Evolutionary conservation across 2,888 invertebrate species (phyloP), one percentile per base, ranked within the genome.

Genomic region (Anarsia innoxiella): DNA sequence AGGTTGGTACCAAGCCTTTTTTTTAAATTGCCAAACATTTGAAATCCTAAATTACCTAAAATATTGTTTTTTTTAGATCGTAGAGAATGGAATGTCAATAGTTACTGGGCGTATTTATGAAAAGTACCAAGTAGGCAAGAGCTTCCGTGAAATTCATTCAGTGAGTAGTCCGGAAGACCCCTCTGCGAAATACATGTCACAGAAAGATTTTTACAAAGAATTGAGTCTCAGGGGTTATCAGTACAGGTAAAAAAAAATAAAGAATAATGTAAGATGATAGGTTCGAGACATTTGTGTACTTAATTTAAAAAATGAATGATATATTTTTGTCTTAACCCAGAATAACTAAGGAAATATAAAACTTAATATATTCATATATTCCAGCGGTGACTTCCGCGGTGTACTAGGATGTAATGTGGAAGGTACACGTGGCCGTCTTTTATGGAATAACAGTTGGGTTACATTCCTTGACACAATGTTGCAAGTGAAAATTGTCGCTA

Each of bases 391-490:
- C 0, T 89, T 89, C 82, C 86, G 88, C 31, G 89, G 90, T 3
- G 80, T 91, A 1, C 52, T 83, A 3, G 79, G 82, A 3, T 83
- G 87, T 46, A 86, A 84, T 49, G 66, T 83, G 8, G 72, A 83
- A 41, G 87, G 86, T 23, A 79, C 74, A 1, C 70, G 74, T 1
- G 88, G 87, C 1, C 70, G 75, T 11, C 61, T 89, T 3, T 68
- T 85, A 32, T 95, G 95, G 94, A 85, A 88, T 31, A 90, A 90
- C 53, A 93, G 94, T 72, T 97, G 96, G 95, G 90, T 93, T 3
- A 88, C 93, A 2, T 94, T 94, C 68, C 88, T 97, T 78, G 96
- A 97, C 74, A 92, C 93, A 15, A 91, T 97, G 90, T 82, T 97
- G n/a, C 96, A 97, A 71, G 89, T 93, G 52, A 88, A 89, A 51